Evolutionary conservation across 1,140 invertebrate genomes (phyloP).

Genomic region (Drosophila simulans): DNA sequence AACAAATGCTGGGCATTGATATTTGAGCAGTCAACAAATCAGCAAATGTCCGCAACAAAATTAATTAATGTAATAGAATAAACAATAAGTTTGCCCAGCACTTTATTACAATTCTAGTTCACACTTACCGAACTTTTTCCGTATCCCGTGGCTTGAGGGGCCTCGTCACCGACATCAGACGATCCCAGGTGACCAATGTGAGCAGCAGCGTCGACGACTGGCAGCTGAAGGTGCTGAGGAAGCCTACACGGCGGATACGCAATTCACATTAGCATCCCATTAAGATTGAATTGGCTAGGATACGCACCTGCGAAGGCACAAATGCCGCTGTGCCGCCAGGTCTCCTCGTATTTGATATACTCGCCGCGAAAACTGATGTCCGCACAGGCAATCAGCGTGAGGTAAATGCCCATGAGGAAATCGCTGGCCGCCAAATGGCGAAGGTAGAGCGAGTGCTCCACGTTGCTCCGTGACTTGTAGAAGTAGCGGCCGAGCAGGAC

Average conservation of each 20-base stretch:
- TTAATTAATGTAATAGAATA: conserved; percentile 18
- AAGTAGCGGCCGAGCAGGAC: conserved; percentile 87
- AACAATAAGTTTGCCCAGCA: not conserved
- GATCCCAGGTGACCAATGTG: conserved; percentile 88
- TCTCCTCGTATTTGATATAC: conserved; percentile 87
- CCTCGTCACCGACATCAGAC: conserved; percentile 87
- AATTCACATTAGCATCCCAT: conserved; percentile 23
- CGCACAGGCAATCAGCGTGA: conserved; percentile 88
- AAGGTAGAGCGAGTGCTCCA: conserved; percentile 87
- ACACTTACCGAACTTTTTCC: conserved; percentile 63
- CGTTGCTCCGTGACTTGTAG: conserved; percentile 84
- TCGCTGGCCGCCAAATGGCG: conserved; percentile 89
- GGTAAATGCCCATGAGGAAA: conserved; percentile 89
- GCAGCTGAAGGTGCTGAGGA: conserved; percentile 89
- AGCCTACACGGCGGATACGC: conserved; percentile 84
- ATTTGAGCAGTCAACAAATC: conserved; percentile 5
- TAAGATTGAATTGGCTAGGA: not conserved
- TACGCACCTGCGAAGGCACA: conserved; percentile 86
- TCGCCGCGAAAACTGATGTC: conserved; percentile 87
- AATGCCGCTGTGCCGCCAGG: conserved; percentile 86
- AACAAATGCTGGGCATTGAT: conserved; percentile 2
- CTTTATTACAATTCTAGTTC: not conserved
- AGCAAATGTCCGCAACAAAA: not conserved
- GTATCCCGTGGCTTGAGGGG: conserved; percentile 85
- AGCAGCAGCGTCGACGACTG: conserved; percentile 88